Conservation (phyloP, 2,888 invertebrate species). For the Phlogophora meticulosa region DNA sequence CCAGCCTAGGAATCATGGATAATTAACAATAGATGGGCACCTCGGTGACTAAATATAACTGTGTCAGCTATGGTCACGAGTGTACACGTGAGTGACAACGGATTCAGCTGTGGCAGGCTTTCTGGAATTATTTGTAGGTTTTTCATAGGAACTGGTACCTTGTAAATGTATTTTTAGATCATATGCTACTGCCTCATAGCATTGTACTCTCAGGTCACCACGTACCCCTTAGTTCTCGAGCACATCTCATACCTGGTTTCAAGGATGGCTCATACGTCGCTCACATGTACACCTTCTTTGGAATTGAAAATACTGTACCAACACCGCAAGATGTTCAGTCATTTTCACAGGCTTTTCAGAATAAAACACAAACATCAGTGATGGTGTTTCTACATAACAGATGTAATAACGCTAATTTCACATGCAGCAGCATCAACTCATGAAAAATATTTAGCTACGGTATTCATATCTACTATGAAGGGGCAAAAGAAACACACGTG, state of each 20-base stretch:
- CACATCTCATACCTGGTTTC: neutral
- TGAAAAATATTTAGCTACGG: no score
- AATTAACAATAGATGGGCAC: constrained; percentile 64
- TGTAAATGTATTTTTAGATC: constrained; percentile 13
- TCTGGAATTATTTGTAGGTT: neutral
- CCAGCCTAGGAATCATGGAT: constrained; percentile 68
- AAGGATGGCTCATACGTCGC: neutral
- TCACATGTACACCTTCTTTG: neutral
- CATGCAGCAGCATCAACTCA: no score
- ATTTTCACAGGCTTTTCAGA: neutral
- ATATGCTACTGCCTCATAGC: neutral
- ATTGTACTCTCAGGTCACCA: no score
- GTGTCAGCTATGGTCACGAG: constrained; percentile 38
- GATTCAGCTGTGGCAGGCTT: neutral
- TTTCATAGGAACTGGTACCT: neutral
- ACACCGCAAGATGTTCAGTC: neutral
- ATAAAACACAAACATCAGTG: neutral
- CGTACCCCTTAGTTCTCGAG: neutral
- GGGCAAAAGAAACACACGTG: no score
- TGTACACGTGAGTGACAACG: neutral
- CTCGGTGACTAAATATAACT: constrained; percentile 52
- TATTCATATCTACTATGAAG: no score
- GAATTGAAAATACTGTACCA: neutral
- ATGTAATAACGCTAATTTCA: neutral
- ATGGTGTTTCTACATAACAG: no score